Conservation (phyloP, 2,797 vertebrate genomes). For the Cuculus canorus region DNA sequence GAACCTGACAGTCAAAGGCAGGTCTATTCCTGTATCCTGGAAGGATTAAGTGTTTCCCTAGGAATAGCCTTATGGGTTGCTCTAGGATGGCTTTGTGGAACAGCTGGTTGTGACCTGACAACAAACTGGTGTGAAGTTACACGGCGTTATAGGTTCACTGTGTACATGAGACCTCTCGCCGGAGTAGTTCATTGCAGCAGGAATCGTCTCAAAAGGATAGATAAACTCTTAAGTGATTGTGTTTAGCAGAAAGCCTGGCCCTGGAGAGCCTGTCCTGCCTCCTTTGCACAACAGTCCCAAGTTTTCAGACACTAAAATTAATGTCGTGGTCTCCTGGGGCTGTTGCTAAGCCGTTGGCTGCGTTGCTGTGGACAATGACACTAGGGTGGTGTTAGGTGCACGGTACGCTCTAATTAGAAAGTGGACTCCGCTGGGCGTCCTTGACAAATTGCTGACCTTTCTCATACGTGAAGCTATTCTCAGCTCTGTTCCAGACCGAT, state of each 20-base stretch:
- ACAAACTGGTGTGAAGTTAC: slow-evolving; percentile 4
- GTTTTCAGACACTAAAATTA: background rate
- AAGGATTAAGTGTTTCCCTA: slow-evolving; percentile 30
- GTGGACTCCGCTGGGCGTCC: background rate
- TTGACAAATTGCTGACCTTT: slow-evolving; percentile 61
- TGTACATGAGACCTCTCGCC: accelerated
- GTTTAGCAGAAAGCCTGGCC: background rate
- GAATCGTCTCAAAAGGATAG: background rate
- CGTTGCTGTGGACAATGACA: background rate
- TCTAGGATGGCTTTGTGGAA: background rate
- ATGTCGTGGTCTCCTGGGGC: background rate
- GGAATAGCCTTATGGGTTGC: slow-evolving; percentile 1
- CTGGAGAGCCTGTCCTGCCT: background rate
- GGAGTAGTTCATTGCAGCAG: background rate
- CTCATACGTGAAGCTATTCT: slow-evolving; percentile 34
- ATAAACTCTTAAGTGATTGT: background rate
- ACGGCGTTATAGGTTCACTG: background rate
- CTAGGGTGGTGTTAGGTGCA: background rate
- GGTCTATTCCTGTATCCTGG: slow-evolving; percentile 18
- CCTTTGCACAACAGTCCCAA: background rate
- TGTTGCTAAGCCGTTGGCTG: slow-evolving; percentile 1
- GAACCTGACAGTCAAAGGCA: background rate
- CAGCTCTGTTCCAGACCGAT: slow-evolving; percentile 43
- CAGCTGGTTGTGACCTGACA: slow-evolving; percentile 28
- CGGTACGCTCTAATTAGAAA: slow-evolving; percentile 62